Percentiles rank a stretch among this genome's conserved stretches.
Evolutionary conservation across 2,888 invertebrate species (phyloP).

Genomic region (Spilosoma lubricipeda): DNA sequence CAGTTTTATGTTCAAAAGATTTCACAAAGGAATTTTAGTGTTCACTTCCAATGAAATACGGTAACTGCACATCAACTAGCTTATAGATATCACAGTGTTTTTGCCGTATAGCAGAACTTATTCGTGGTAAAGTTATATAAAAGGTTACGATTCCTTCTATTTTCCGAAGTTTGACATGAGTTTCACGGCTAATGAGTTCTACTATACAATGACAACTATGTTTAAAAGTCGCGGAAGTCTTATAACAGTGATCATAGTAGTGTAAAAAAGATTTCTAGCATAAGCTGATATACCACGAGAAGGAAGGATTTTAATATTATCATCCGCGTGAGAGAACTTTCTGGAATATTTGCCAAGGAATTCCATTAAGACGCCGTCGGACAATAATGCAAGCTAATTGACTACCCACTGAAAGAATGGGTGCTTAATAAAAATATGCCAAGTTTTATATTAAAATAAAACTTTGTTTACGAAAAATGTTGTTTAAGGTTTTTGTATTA

Average conservation of each 20-base stretch:
- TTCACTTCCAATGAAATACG: background rate
- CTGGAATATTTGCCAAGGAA: conserved; percentile 51
- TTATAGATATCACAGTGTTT: background rate
- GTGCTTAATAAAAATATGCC: conserved; percentile 33
- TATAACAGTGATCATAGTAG: background rate
- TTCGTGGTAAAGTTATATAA: too few species aligned
- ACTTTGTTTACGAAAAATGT: conserved; percentile 6
- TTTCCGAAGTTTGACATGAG: too few species aligned
- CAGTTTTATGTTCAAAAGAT: background rate
- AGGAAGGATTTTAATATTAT: conserved; percentile 30
- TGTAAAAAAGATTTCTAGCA: background rate
- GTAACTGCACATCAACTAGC: background rate
- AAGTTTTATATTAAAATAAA: conserved; percentile 24
- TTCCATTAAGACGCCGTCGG: conserved; percentile 48
- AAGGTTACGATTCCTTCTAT: too few species aligned
- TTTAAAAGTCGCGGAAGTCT: too few species aligned
- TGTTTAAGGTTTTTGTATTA: background rate
- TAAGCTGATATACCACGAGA: background rate
- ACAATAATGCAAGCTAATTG: conserved; percentile 50
- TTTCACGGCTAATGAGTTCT: too few species aligned
- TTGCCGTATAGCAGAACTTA: too few species aligned
- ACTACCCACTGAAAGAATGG: conserved; percentile 28
- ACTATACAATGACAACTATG: too few species aligned
- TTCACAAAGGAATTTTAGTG: background rate
- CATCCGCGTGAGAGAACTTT: conserved; percentile 34